Percentiles rank a stretch among this genome's conserved stretches.
phyloP scores from a whole-genome alignment of 2,888 invertebrate species.

The Leucania comma region DNA sequence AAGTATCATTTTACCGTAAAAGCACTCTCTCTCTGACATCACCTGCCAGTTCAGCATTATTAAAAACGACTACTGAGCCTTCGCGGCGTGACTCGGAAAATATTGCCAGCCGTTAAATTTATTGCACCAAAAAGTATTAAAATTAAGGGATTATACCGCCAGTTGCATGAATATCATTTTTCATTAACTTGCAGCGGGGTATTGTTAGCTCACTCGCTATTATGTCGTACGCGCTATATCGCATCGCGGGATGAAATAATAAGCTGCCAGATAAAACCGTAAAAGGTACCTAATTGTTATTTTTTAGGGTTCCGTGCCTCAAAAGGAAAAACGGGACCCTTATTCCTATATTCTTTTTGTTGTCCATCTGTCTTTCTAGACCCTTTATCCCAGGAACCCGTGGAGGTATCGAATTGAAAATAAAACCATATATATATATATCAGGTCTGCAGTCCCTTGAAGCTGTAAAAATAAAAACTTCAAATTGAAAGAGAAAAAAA shows the following conservation, averaged over 20 bases:
- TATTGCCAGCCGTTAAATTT: conserved; percentile 64
- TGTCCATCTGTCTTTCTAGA: too few relatives aligned
- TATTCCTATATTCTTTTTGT: too few relatives aligned
- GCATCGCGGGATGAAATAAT: background rate
- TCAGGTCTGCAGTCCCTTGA: too few relatives aligned
- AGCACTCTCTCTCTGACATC: conserved; percentile 19
- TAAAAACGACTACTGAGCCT: conserved; percentile 48
- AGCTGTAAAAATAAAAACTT: too few relatives aligned
- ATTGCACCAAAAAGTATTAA: conserved; percentile 68
- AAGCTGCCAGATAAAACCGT: background rate
- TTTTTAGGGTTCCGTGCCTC: too few relatives aligned
- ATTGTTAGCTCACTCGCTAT: conserved; percentile 47
- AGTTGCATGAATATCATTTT: conserved; percentile 64
- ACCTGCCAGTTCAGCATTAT: conserved; percentile 44
- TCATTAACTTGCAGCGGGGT: conserved; percentile 56
- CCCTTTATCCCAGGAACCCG: too few relatives aligned
- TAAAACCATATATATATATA: too few relatives aligned
- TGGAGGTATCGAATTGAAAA: too few relatives aligned
- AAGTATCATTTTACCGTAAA: conserved; percentile 25
- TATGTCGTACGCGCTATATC: conserved; percentile 35
- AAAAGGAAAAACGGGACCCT: too few relatives aligned
- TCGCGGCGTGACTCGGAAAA: conserved; percentile 55
- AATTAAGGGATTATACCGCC: conserved; percentile 63
- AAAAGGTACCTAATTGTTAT: background rate
- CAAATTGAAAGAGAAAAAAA: too few relatives aligned